Conservation (phyloP, 2,797 vertebrate genomes). For the Manis javanica region DNA sequence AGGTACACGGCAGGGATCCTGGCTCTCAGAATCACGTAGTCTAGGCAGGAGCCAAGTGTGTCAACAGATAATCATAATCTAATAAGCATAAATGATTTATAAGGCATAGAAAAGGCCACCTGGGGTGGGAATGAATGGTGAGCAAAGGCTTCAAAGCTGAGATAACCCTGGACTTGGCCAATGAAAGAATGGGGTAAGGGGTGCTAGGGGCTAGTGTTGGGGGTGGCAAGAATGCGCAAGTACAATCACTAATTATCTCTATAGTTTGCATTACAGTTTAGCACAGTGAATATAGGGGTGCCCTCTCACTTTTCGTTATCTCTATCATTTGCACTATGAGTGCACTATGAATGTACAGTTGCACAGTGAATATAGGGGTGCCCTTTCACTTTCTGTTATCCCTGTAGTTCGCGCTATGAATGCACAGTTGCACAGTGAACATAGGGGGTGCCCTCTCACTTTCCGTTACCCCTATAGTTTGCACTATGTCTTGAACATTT, state of each 20-base stretch:
- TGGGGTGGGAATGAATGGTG: neutral
- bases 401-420: neutral
- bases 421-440: neutral
- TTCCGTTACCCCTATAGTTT: neutral
- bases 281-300: neutral
- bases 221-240: accelerated
- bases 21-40: neutral
- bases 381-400: neutral
- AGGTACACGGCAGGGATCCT: neutral
- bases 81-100: neutral
- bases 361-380: neutral
- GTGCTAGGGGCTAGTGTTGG: neutral
- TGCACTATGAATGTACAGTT: neutral
- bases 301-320: neutral
- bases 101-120: neutral
- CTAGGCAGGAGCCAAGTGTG: neutral
- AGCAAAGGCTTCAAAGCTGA: neutral
- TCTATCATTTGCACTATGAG: neutral
- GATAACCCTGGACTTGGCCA: neutral
- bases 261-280: too few relatives aligned
- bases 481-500: neutral
- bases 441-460: neutral
- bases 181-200: neutral
- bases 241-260: neutral
- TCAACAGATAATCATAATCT: neutral